Percentiles rank a stretch among this genome's conserved stretches.
These are phyloP conservation scores for Montifringilla adamsi DNA, from an alignment of 2,113 vertebrate genomes.

Conservation along the genomic window DNA sequence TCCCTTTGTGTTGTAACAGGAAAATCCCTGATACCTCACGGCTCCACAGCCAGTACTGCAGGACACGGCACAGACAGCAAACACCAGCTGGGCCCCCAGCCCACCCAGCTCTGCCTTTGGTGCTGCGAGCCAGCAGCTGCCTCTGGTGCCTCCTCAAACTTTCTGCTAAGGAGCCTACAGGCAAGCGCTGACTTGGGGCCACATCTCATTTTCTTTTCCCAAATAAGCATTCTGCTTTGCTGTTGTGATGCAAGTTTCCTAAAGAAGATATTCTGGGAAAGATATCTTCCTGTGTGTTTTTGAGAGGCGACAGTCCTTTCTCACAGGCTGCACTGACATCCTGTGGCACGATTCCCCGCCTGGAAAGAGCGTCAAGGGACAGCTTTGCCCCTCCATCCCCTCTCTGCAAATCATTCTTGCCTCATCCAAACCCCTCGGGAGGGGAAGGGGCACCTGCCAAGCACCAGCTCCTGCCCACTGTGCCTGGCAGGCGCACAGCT, in stretches of 20 bases:
- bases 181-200: not conserved
- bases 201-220: conserved; percentile 6
- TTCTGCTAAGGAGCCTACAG: not conserved
- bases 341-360: not conserved
- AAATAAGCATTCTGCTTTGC: conserved; percentile 46
- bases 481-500: not conserved
- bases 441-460: not conserved
- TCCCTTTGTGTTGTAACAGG: conserved; percentile 19
- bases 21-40: not conserved
- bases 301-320: not conserved
- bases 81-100: not conserved
- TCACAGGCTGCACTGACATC: conserved; percentile 49
- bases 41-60: not conserved
- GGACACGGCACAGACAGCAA: not conserved
- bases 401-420: not conserved
- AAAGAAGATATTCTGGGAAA: conserved; percentile 62
- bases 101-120: not conserved
- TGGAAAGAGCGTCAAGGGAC: not conserved
- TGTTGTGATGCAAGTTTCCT: conserved; percentile 46
- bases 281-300: conserved; percentile 29
- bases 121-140: not conserved
- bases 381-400: not conserved
- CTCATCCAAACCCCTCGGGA: not conserved
- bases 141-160: not conserved
- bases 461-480: not conserved